phyloP scores from a whole-genome alignment of 2,797 vertebrate species.

The Petrocephalus sullivani region DNA sequence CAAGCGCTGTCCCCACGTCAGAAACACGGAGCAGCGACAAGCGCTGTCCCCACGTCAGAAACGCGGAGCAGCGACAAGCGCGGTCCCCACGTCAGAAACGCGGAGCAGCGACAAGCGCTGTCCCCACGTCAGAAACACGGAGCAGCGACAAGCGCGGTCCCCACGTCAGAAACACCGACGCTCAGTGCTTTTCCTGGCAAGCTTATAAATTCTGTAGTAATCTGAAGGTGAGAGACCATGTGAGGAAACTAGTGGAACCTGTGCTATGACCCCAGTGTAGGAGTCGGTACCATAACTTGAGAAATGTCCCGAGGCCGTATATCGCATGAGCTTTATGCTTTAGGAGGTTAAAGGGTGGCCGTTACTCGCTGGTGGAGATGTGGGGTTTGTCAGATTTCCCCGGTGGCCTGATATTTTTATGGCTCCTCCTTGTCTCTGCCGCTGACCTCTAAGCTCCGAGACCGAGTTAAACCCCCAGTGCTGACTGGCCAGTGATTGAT shows the following conservation, averaged over 20 bases:
- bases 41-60: too few relatives aligned
- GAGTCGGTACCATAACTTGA: background rate
- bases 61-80: too few relatives aligned
- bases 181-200: background rate
- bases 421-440: constrained; percentile 43
- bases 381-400: constrained; percentile 49
- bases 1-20: too few relatives aligned
- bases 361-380: constrained; percentile 28
- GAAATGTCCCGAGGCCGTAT: background rate
- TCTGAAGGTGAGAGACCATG: background rate
- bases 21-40: too few relatives aligned
- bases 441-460: constrained; percentile 49
- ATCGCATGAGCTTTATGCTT: constrained; percentile 5
- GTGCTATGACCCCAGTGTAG: background rate
- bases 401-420: constrained; percentile 48
- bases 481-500: constrained; percentile 57
- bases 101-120: too few relatives aligned
- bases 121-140: too few relatives aligned
- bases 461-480: constrained; percentile 49
- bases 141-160: background rate
- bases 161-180: background rate
- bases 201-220: background rate
- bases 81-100: too few relatives aligned
- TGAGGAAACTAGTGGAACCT: background rate
- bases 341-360: constrained; percentile 14